Conservation (phyloP, 2,113 vertebrate species). For the Dolichallabes microphthalmus region DNA sequence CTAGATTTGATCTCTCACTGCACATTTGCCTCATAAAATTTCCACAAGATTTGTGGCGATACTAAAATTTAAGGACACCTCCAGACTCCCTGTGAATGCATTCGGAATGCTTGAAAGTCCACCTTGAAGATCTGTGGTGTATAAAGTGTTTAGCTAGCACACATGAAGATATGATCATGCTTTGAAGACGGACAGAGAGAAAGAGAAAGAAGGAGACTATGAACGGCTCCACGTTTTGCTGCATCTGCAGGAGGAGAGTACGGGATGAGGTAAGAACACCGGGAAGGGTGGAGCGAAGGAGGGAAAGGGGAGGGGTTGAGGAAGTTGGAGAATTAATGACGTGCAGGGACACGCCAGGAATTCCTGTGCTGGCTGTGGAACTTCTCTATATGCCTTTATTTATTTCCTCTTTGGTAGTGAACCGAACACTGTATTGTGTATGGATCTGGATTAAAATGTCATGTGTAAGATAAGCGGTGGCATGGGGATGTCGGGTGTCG, state of each 20-base stretch:
- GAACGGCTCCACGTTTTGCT: background rate
- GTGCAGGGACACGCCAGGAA: conserved; percentile 68
- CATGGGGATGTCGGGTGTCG: background rate
- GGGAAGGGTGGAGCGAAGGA: background rate
- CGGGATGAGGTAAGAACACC: background rate
- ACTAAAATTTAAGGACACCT: background rate
- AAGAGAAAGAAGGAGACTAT: background rate
- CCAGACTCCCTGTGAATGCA: background rate
- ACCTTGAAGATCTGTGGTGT: background rate
- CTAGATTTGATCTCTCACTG: background rate
- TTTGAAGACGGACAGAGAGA: background rate
- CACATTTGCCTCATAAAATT: background rate
- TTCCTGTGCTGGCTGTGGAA: conserved; percentile 62
- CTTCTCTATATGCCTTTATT: conserved; percentile 27
- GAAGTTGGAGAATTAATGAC: conserved; percentile 44
- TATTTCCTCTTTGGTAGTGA: background rate
- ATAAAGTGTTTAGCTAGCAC: background rate
- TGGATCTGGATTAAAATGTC: background rate
- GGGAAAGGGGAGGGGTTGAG: background rate
- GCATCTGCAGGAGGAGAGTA: conserved; percentile 4
- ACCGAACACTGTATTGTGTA: background rate
- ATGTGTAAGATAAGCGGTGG: background rate
- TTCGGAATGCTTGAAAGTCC: background rate
- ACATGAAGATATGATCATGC: background rate
- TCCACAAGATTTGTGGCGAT: background rate